Evolutionary conservation across 2,797 vertebrate species (phyloP).

Genomic region (Borostomias antarcticus): DNA sequence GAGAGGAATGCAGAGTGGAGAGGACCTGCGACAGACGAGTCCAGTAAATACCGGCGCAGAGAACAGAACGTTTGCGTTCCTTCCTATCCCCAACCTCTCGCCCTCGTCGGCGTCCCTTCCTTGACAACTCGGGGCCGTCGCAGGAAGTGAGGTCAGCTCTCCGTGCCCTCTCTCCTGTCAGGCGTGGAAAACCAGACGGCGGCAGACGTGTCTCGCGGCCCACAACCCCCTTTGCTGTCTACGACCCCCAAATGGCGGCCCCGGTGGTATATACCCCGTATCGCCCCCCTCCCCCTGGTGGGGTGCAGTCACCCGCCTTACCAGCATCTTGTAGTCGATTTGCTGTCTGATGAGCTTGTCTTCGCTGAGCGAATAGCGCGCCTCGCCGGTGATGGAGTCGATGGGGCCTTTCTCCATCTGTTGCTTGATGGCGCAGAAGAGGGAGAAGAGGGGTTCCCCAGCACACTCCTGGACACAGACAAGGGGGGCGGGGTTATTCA

Average conservation of each 20-base stretch:
- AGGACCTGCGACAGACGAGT: constrained; percentile 3
- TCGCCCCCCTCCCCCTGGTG: constrained; percentile 17
- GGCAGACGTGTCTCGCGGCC: constrained; percentile 49
- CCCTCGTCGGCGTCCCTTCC: constrained; percentile 20
- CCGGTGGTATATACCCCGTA: too few relatives aligned
- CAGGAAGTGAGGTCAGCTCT: constrained; percentile 58
- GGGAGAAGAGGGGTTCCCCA: constrained; percentile 94
- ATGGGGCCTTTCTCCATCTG: constrained; percentile 99
- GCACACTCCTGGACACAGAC: constrained; percentile 87
- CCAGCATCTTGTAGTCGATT: constrained; percentile 98
- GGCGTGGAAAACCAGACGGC: constrained; percentile 33
- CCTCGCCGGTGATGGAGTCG: constrained; percentile 95
- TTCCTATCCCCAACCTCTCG: constrained; percentile 12
- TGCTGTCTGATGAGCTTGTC: constrained; percentile 99
- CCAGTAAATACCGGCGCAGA: constrained; percentile 20
- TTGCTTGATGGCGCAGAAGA: constrained; percentile 98
- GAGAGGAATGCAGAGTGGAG: neutral
- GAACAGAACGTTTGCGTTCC: neutral
- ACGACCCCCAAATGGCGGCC: too few relatives aligned
- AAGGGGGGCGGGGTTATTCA: constrained; percentile 1
- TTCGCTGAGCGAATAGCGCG: constrained; percentile 94
- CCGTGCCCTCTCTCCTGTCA: constrained; percentile 32
- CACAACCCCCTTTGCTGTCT: constrained; percentile 53
- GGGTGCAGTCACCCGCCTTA: constrained; percentile 69
- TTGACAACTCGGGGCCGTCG: constrained; percentile 49